phyloP scores from a whole-genome alignment of 2,113 vertebrate species.

The Camelus bactrianus region DNA sequence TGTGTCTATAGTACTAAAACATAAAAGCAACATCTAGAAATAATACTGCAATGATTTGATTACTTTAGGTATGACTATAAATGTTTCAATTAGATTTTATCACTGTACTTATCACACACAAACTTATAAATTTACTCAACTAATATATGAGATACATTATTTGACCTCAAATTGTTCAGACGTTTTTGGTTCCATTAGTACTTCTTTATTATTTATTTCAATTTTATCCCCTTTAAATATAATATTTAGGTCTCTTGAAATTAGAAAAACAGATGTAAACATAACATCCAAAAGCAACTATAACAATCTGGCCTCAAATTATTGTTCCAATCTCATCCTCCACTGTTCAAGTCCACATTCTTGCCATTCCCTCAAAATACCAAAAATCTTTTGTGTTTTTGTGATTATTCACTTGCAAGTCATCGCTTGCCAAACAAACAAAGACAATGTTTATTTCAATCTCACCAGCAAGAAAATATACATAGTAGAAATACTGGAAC shows the following conservation, averaged over 20 bases:
- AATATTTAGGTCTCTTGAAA: slow-evolving; percentile 13
- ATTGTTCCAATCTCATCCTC: not conserved
- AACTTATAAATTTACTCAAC: slow-evolving; percentile 38
- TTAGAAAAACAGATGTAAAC: not conserved
- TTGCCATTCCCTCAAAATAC: slow-evolving; percentile 13
- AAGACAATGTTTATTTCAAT: not conserved
- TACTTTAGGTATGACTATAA: not conserved
- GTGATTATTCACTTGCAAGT: slow-evolving; percentile 1
- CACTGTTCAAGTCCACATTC: not conserved
- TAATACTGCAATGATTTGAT: not conserved
- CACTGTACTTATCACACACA: not conserved
- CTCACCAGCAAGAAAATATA: not conserved
- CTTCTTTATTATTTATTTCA: slow-evolving; percentile 35
- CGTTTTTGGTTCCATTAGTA: not conserved
- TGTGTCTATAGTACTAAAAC: not conserved
- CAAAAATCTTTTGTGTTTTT: not conserved
- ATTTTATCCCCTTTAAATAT: slow-evolving; percentile 42
- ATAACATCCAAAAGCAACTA: not conserved
- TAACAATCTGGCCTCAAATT: not conserved
- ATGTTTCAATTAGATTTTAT: slow-evolving; percentile 35
- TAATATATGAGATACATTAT: slow-evolving; percentile 9
- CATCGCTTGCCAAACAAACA: not conserved
- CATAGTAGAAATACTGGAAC: not conserved
- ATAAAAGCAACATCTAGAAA: not conserved
- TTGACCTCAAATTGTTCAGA: slow-evolving; percentile 40